Conservation (phyloP, 1,140 invertebrate species). For the Drosophila jambulina region DNA sequence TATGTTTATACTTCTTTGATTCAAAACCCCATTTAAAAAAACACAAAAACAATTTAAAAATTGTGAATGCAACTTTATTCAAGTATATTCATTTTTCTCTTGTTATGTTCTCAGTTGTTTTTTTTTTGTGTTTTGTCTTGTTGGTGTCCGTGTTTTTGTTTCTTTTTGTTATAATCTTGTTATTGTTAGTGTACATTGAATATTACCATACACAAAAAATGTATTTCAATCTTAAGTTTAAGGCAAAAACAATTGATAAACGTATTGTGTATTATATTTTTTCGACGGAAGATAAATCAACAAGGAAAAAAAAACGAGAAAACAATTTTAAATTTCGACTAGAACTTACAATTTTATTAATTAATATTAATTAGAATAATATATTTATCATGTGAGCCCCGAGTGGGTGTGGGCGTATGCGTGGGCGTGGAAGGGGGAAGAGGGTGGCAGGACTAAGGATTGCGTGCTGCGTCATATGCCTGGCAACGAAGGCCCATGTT, state of each 20-base stretch:
- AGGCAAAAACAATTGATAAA: conserved; percentile 73
- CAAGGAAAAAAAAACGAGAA: conserved; percentile 33
- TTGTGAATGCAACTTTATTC: conserved; percentile 85
- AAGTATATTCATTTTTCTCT: conserved; percentile 70
- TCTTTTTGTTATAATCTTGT: conserved; percentile 50
- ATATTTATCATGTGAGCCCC: conserved; percentile 30
- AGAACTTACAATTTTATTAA: conserved; percentile 71
- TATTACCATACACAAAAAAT: conserved; percentile 76
- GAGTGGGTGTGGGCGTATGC: conserved; percentile 8
- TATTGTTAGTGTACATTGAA: conserved; percentile 67
- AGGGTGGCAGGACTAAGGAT: conserved; percentile 20
- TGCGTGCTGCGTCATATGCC: conserved; percentile 58
- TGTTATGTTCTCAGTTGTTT: conserved; percentile 37
- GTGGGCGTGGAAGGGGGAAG: background rate
- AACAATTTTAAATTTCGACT: conserved; percentile 84
- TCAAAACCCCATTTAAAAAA: background rate
- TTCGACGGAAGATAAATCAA: conserved; percentile 29
- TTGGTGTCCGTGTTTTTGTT: conserved; percentile 51
- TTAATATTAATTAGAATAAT: conserved; percentile 57
- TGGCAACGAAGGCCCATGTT: conserved; percentile 24
- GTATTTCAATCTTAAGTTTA: conserved; percentile 68
- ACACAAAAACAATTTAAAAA: conserved; percentile 59
- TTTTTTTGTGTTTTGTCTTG: conserved; percentile 57
- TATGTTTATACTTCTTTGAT: too few relatives aligned
- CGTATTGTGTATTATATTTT: conserved; percentile 17